phyloP scores from a whole-genome alignment of 2,797 vertebrate species.

The Sebastes steindachneri region DNA sequence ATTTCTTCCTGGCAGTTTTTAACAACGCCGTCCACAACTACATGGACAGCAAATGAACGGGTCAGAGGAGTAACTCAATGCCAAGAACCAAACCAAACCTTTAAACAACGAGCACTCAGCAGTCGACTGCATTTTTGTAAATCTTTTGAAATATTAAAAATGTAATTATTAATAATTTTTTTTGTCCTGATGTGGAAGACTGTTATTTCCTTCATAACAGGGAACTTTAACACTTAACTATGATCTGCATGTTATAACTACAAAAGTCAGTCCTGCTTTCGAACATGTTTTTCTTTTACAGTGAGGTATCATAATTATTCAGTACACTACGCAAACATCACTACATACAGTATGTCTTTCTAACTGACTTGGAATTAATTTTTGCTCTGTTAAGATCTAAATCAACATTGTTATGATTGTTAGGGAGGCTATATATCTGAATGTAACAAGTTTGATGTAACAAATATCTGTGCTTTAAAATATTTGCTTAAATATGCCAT shows the following conservation, averaged over 20 bases:
- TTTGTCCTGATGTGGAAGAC: neutral
- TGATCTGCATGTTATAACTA: neutral
- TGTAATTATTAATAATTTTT: neutral
- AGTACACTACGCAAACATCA: neutral
- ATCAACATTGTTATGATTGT: neutral
- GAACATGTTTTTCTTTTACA: neutral
- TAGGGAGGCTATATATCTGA: neutral
- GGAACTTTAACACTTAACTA: neutral
- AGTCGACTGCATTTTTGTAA: neutral
- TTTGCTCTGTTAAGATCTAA: neutral
- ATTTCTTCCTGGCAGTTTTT: conserved; percentile 89
- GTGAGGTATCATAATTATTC: neutral
- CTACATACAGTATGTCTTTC: neutral
- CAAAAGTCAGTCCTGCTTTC: neutral
- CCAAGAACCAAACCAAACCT: neutral
- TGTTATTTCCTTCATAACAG: neutral
- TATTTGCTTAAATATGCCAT: neutral
- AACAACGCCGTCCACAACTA: conserved; percentile 80
- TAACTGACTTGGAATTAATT: neutral
- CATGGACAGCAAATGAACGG: conserved; percentile 67
- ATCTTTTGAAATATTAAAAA: neutral
- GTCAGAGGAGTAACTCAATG: neutral
- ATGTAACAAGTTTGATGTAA: neutral
- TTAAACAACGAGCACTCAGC: neutral
- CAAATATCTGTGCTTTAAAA: neutral